Base-by-base conservation (phyloP, 2,797 vertebrate genomes). In the Lutjanus campechanus region DNA sequence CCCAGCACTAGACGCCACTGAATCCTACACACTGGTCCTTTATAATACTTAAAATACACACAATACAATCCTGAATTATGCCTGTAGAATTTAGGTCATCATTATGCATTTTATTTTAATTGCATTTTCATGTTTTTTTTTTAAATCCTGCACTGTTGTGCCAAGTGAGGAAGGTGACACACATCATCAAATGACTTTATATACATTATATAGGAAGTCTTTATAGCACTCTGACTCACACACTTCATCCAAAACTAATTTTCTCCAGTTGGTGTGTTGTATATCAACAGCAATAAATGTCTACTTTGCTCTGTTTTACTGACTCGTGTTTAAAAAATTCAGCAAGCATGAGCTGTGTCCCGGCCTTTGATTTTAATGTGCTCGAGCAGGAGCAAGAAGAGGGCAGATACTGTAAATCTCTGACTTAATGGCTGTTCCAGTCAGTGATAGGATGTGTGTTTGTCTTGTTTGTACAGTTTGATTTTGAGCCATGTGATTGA, bases 331-430 rank as follows among this genome's bases (percentile, higher is more conserved):
- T 44, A 55, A 77, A 71, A 70, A 64, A 11, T 66, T 75, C 41
- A 70, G 40, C 0, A 44, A 20, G 29, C 53, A 43, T 46, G n/a
- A 73, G 25, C 50, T 63, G 22, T 25, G 4, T 55, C 49, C 53
- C 17, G 29, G 53, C 63, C 55, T 85, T 86, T 74, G 55, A 29
- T 68, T 88, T 85, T 73, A 80, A 82, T 73, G 46, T 56, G 55
- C 1, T 36, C 29, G 29, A 36, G 5, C 4, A 36, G 29, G 29
- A 36, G 29, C 29, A 36, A 36, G 29, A 36, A 36, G 29, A 36
- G 5, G 69, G 67, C 46, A 46, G 56, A 79, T 75, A n/a, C n/a
- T n/a, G n/a, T n/a, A 79, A 62, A 79, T 85, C 78, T 82, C 40
- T n/a, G 61, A 54, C 53, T 84, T 72, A 66, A 72, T 20, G 53